Evolutionary conservation across 2,888 invertebrate genomes (phyloP).

Genomic region (Morpho helenor): DNA sequence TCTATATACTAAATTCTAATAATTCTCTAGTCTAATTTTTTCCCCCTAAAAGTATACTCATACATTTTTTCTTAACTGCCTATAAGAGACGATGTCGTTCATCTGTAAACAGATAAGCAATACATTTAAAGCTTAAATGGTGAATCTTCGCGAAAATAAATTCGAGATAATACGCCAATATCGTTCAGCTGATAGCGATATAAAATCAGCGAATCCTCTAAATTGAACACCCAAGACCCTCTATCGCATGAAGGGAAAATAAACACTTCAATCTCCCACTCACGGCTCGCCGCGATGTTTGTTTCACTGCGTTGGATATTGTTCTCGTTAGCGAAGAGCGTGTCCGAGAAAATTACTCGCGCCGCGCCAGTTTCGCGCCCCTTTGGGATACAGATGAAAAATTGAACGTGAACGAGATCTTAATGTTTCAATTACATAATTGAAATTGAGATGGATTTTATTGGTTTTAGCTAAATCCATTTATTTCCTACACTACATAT

Average conservation of each 20-base stretch:
- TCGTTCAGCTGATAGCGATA: conserved; percentile 1
- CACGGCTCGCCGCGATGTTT: conserved; percentile 58
- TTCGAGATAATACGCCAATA: conserved; percentile 1
- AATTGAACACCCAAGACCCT: conserved; percentile 44
- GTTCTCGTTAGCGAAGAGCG: conserved; percentile 54
- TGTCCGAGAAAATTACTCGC: conserved; percentile 65
- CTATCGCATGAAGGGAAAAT: conserved; percentile 49
- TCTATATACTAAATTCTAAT: too few species aligned
- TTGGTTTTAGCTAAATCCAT: conserved; percentile 30
- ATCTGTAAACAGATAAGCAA: not conserved
- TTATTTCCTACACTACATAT: not conserved
- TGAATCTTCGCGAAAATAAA: conserved; percentile 6
- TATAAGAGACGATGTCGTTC: not conserved
- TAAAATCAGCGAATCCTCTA: conserved; percentile 43
- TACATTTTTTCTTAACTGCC: too few species aligned
- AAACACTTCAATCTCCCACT: conserved; percentile 57
- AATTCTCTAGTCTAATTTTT: too few species aligned
- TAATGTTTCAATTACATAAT: conserved; percentile 65
- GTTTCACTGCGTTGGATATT: conserved; percentile 65
- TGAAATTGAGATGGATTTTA: conserved; percentile 48
- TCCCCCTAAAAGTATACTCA: too few species aligned
- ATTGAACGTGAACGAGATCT: conserved; percentile 54
- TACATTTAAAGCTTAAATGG: not conserved
- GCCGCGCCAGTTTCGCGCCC: conserved; percentile 59
- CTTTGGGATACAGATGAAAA: conserved; percentile 56